A percentile compares a stretch with the other conserved stretches of the same genome.
Evolutionary conservation across 2,113 vertebrate species (phyloP).

Genomic region (Apaloderma vittatum): DNA sequence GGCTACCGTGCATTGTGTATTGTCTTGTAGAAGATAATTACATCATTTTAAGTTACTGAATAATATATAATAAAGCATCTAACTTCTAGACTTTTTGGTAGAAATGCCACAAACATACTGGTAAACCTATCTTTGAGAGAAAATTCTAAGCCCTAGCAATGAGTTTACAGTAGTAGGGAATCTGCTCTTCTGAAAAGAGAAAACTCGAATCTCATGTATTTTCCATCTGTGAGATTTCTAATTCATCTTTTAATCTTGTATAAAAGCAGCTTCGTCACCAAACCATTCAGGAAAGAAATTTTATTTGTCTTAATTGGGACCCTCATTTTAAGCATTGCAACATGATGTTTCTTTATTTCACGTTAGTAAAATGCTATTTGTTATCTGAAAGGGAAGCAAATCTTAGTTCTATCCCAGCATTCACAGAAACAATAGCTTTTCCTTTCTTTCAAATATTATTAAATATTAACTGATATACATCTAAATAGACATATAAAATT

Average conservation of each 20-base stretch:
- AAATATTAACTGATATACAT: background rate
- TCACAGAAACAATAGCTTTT: background rate
- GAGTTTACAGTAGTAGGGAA: background rate
- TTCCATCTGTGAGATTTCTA: conserved; percentile 1
- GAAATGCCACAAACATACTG: background rate
- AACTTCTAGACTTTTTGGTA: background rate
- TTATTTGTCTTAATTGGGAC: conserved; percentile 53
- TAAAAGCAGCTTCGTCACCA: background rate
- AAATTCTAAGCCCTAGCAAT: background rate
- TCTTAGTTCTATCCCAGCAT: background rate
- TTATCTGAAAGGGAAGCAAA: background rate
- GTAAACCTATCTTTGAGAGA: background rate
- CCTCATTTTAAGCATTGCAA: conserved; percentile 46
- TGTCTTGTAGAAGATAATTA: background rate
- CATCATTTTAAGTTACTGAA: background rate
- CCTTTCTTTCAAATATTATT: conserved; percentile 6
- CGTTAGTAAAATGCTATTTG: background rate
- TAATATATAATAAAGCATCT: background rate
- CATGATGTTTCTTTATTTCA: background rate
- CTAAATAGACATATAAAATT: background rate
- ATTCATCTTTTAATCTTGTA: background rate
- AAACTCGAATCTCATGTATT: background rate
- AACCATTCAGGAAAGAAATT: conserved; percentile 20
- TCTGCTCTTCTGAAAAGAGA: background rate
- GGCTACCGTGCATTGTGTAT: background rate